Percentiles rank a stretch among this genome's conserved stretches.
These are phyloP conservation scores for Metridium senile DNA, from an alignment of 92 coral and sea anemone genomes.

Conservation along the genomic window DNA sequence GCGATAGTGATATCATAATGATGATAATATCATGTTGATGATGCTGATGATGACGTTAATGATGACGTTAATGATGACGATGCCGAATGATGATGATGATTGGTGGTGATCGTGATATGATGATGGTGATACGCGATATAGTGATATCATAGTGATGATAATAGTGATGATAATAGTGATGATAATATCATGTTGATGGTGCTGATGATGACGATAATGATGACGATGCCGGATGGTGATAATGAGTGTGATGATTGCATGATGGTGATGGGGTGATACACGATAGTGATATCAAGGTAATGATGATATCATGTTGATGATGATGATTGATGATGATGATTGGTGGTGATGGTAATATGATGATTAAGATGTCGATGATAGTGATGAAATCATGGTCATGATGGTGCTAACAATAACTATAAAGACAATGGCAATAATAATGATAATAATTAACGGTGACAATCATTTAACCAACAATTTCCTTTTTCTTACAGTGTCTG, in stretches of 20 bases:
- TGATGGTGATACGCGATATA: too few species aligned
- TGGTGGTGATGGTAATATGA: background rate
- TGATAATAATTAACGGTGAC: background rate
- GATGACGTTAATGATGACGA: background rate
- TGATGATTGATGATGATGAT: background rate
- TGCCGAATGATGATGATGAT: background rate
- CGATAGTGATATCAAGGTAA: background rate
- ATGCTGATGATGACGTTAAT: background rate
- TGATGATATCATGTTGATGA: background rate
- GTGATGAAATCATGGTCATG: too few species aligned
- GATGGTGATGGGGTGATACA: too few species aligned
- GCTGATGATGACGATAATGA: background rate
- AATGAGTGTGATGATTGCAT: too few species aligned
- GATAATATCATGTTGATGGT: background rate
- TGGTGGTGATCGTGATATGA: background rate
- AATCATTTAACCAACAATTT: background rate
- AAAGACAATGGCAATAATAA: background rate
- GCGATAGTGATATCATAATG: slow-evolving; percentile 42
- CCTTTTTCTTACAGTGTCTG: slow-evolving; percentile 12
- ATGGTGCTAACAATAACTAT: background rate
- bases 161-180: background rate
- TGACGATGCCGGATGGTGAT: background rate
- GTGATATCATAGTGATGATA: background rate
- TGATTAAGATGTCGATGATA: too few species aligned
- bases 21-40: background rate